phyloP scores from a whole-genome alignment of 2,888 invertebrate species.

The Ceriagrion tenellum region DNA sequence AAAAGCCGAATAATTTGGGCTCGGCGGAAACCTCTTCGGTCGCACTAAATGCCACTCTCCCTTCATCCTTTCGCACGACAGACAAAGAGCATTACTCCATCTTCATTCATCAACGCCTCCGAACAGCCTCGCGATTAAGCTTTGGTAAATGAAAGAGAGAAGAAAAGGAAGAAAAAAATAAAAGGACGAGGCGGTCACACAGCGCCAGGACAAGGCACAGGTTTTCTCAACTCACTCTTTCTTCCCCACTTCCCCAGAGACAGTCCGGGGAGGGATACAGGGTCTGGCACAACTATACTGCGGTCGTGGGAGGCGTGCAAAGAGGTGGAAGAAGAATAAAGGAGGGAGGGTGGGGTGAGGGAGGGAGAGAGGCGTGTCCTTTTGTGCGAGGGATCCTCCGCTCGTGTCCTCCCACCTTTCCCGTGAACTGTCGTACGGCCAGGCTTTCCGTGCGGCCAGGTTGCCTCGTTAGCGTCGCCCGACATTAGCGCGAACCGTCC shows the following conservation, averaged over 20 bases:
- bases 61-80: background rate
- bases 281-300: background rate
- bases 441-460: slow-evolving; percentile 16
- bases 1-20: background rate
- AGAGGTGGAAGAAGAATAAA: background rate
- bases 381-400: background rate
- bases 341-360: background rate
- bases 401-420: slow-evolving; percentile 4
- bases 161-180: background rate
- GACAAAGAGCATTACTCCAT: background rate
- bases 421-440: background rate
- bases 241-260: background rate
- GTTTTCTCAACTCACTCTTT: background rate
- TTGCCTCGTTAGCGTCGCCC: slow-evolving; percentile 28
- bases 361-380: background rate
- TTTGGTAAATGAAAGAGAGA: background rate
- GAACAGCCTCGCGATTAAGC: background rate
- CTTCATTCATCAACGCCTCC: slow-evolving; percentile 17
- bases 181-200: background rate
- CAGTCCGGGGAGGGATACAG: background rate
- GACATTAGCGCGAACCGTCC: background rate
- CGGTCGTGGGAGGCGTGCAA: background rate
- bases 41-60: background rate
- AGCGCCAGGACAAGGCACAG: background rate
- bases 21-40: background rate